phyloP scores from a whole-genome alignment of 2,113 vertebrate species.

The Onychostruthus taczanowskii region DNA sequence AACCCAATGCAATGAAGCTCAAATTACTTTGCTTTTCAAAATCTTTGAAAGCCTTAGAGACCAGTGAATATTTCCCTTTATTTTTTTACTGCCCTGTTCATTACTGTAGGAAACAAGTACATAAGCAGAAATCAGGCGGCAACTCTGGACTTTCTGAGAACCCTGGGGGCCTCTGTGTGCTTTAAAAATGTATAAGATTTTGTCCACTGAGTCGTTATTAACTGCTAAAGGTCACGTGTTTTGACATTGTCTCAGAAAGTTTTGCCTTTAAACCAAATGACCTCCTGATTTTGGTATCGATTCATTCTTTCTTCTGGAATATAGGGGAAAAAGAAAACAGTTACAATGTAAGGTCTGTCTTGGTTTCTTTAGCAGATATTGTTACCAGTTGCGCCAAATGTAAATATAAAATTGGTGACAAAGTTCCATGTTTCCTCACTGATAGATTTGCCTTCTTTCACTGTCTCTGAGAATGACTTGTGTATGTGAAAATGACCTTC shows the following conservation, averaged over 20 bases:
- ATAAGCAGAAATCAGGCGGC: neutral
- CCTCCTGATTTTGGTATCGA: neutral
- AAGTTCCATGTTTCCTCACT: neutral
- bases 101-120: neutral
- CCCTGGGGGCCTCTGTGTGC: neutral
- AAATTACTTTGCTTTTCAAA: neutral
- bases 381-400: neutral
- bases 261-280: neutral
- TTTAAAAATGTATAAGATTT: conserved; percentile 22
- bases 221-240: neutral
- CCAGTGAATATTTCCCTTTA: neutral
- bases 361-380: neutral
- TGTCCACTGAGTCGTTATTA: neutral
- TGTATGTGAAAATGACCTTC: neutral
- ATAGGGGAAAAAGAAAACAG: neutral
- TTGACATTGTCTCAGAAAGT: neutral
- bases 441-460: neutral
- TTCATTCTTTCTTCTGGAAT: neutral
- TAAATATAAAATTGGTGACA: neutral
- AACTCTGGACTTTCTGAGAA: neutral
- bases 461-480: neutral
- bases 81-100: neutral
- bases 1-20: neutral
- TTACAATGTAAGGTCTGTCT: neutral
- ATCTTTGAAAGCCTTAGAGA: neutral